A percentile compares a stretch with the other conserved stretches of the same genome.
Conservation (phyloP, 2,113 vertebrate genomes). For the Chaetura pelagica region DNA sequence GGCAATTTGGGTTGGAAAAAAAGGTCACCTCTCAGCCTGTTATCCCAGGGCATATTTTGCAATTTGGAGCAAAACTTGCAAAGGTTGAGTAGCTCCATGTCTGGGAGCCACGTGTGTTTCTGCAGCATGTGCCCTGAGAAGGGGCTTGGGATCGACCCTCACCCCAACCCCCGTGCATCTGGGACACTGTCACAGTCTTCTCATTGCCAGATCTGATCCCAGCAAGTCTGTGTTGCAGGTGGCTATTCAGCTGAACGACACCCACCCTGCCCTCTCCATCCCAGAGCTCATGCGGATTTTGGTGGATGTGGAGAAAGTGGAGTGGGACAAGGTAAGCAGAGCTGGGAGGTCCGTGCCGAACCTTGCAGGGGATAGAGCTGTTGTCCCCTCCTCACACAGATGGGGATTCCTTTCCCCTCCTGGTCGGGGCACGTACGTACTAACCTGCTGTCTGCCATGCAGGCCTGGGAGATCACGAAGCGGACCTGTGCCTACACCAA, state of each 20-base stretch:
- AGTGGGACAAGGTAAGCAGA: constrained; percentile 85
- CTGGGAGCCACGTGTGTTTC: not conserved
- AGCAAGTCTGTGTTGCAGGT: constrained; percentile 74
- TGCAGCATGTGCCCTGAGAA: not conserved
- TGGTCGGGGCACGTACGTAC: fast-evolving
- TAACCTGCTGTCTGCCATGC: not conserved
- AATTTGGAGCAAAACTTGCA: not conserved
- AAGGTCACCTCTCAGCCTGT: fast-evolving
- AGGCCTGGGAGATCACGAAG: constrained; percentile 91
- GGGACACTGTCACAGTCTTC: not conserved
- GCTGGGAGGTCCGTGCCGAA: fast-evolving
- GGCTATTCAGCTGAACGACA: constrained; percentile 90
- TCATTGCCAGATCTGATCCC: not conserved
- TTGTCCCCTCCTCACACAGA: not conserved
- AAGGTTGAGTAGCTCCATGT: not conserved
- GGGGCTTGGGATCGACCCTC: not conserved
- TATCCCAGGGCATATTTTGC: not conserved
- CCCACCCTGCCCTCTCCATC: constrained; percentile 88
- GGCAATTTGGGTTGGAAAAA: not conserved
- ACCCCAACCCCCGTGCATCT: fast-evolving
- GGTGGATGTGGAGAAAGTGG: constrained; percentile 85
- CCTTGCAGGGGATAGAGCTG: not conserved
- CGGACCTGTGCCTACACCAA: constrained; percentile 89
- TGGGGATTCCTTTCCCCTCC: not conserved
- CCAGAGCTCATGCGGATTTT: constrained; percentile 90